Conservation (phyloP, 2,113 vertebrate genomes). For the Halcyon senegalensis region DNA sequence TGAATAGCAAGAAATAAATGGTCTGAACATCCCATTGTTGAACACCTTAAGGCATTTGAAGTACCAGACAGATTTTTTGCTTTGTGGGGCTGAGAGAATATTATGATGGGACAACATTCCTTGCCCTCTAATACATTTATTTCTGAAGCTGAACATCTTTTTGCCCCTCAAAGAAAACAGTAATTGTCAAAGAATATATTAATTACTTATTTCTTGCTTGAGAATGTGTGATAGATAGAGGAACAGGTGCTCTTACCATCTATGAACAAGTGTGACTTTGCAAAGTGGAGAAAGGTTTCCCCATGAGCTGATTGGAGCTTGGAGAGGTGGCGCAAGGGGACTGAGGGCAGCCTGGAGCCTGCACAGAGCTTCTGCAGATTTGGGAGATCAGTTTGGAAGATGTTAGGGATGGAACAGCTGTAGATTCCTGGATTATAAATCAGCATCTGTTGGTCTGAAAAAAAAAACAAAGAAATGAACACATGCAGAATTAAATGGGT, state of each 20-base stretch:
- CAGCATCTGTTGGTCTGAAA: conserved; percentile 83
- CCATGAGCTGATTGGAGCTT: conserved; percentile 79
- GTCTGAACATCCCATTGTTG: not conserved
- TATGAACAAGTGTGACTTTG: conserved; percentile 83
- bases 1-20: not conserved
- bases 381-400: conserved; percentile 77
- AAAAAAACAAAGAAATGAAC: not conserved
- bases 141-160: not conserved
- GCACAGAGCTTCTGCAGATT: conserved; percentile 80
- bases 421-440: conserved; percentile 86
- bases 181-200: not conserved
- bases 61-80: not conserved
- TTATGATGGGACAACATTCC: not conserved
- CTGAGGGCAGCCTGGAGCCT: conserved; percentile 44
- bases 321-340: conserved; percentile 55
- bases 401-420: conserved; percentile 84
- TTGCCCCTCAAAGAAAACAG: not conserved
- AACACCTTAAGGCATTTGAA: not conserved
- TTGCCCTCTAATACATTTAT: not conserved
- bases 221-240: not conserved
- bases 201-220: not conserved
- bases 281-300: conserved; percentile 87
- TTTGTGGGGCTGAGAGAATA: not conserved
- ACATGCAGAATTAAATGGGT: not conserved
- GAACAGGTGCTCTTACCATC: conserved; percentile 81